Evolutionary conservation across 2,888 invertebrate genomes (phyloP).

Genomic region (Drosophila dives): DNA sequence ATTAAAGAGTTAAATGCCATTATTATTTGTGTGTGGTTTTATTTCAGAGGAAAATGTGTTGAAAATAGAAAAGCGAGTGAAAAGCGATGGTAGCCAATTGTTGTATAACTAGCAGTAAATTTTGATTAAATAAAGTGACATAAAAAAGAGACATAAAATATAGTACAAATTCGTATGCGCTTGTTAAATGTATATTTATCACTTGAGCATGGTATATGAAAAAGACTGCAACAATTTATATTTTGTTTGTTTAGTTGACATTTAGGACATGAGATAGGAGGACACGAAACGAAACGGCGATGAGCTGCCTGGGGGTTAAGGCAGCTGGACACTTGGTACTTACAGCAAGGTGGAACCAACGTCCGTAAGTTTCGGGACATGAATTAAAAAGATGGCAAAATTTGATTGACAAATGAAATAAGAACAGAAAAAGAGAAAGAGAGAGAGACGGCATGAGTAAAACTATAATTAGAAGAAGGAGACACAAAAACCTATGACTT

Average conservation of each 20-base stretch:
- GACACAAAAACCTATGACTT: conserved; percentile 50
- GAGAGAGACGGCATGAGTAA: conserved; percentile 55
- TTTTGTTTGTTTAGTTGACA: conserved; percentile 26
- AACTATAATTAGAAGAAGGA: conserved; percentile 36
- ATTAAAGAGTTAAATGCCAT: conserved; percentile 65
- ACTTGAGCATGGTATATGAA: conserved; percentile 26
- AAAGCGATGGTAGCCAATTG: conserved; percentile 46
- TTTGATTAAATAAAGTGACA: conserved; percentile 28
- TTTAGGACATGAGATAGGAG: conserved; percentile 29
- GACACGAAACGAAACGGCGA: conserved; percentile 53
- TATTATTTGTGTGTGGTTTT: conserved; percentile 52
- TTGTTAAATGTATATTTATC: conserved; percentile 30
- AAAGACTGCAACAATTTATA: conserved; percentile 24
- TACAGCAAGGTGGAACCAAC: conserved; percentile 73
- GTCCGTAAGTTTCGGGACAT: conserved; percentile 54
- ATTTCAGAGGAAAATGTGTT: conserved; percentile 30
- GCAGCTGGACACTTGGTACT: conserved; percentile 77
- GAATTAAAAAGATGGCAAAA: conserved; percentile 54
- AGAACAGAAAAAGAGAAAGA: conserved; percentile 52
- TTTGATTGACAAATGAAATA: conserved; percentile 51
- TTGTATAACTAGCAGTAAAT: conserved; percentile 26
- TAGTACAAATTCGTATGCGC: conserved; percentile 31
- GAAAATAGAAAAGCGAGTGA: conserved; percentile 40
- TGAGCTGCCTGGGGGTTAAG: conserved; percentile 31
- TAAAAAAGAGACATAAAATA: conserved; percentile 30